Evolutionary conservation across 2,888 invertebrate genomes (phyloP).

Genomic region (Pyralis farinalis): DNA sequence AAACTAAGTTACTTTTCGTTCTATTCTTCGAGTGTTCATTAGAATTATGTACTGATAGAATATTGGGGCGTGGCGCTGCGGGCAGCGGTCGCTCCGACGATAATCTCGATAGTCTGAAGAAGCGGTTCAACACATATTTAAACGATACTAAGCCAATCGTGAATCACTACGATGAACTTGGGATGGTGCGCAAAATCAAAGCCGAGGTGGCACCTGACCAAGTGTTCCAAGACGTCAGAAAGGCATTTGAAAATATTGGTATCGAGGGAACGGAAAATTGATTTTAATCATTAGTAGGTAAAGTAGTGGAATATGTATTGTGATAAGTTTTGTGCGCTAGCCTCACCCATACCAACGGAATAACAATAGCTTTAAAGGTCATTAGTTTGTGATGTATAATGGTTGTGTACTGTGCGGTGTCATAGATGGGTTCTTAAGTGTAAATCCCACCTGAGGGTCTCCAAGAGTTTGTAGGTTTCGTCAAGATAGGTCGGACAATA

Average conservation of each 20-base stretch:
- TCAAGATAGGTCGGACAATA: no score
- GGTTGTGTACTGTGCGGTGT: no score
- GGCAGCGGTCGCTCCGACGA: slow-evolving; percentile 97
- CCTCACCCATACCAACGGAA: slow-evolving; percentile 9
- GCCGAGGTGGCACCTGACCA: slow-evolving; percentile 84
- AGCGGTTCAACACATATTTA: slow-evolving; percentile 92
- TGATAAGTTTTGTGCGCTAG: slow-evolving; percentile 12
- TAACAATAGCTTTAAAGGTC: slow-evolving; percentile 12
- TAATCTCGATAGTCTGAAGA: slow-evolving; percentile 92
- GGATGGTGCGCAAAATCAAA: slow-evolving; percentile 88
- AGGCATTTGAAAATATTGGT: slow-evolving; percentile 66
- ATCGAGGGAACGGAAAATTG: slow-evolving; percentile 43
- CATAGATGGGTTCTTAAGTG: no score
- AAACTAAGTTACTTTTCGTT: slow-evolving; percentile 92
- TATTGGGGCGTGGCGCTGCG: slow-evolving; percentile 91
- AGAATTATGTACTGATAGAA: slow-evolving; percentile 91
- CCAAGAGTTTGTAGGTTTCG: no score
- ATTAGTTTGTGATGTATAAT: background rate
- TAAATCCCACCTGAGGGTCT: no score
- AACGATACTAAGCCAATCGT: slow-evolving; percentile 95
- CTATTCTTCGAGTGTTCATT: slow-evolving; percentile 95
- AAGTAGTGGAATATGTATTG: slow-evolving; percentile 19
- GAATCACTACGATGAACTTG: slow-evolving; percentile 86
- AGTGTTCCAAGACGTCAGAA: slow-evolving; percentile 83
- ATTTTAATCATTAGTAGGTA: slow-evolving; percentile 30